Evolutionary conservation across 1,140 invertebrate genomes (phyloP).

Genomic region (Pogonomyrmex barbatus): DNA sequence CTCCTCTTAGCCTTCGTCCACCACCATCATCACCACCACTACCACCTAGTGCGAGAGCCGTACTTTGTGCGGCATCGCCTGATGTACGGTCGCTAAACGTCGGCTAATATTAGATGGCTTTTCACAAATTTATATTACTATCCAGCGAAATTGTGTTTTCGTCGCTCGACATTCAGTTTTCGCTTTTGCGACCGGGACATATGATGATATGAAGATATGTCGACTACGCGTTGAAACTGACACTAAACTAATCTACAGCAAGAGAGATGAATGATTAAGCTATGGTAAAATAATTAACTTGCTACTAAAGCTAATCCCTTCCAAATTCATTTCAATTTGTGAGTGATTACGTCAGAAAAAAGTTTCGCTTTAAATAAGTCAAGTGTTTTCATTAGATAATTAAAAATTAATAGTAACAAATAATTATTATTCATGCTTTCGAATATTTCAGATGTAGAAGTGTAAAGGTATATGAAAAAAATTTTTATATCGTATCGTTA

Average conservation of each 20-base stretch:
- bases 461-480: neutral
- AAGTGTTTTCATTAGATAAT: slow-evolving; percentile 3
- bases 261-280: neutral
- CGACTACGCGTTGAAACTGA: slow-evolving; percentile 22
- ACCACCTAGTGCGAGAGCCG: slow-evolving; percentile 69
- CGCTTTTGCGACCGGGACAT: slow-evolving; percentile 13
- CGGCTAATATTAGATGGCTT: slow-evolving; percentile 51
- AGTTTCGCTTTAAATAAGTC: neutral
- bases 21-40: slow-evolving; percentile 29
- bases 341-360: neutral
- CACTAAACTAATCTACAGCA: neutral
- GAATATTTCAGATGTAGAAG: neutral
- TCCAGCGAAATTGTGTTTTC: slow-evolving; percentile 1
- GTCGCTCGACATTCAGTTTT: neutral
- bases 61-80: slow-evolving; percentile 35
- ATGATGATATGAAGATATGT: neutral
- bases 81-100: slow-evolving; percentile 35
- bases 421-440: neutral
- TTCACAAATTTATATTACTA: slow-evolving; percentile 53
- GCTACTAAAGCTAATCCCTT: neutral
- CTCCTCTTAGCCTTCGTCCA: slow-evolving; percentile 60
- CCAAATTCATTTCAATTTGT: neutral
- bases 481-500: neutral
- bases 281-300: slow-evolving; percentile 1
- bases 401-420: neutral